Conservation (phyloP, 2,888 invertebrate genomes). For the Erebia aethiops region DNA sequence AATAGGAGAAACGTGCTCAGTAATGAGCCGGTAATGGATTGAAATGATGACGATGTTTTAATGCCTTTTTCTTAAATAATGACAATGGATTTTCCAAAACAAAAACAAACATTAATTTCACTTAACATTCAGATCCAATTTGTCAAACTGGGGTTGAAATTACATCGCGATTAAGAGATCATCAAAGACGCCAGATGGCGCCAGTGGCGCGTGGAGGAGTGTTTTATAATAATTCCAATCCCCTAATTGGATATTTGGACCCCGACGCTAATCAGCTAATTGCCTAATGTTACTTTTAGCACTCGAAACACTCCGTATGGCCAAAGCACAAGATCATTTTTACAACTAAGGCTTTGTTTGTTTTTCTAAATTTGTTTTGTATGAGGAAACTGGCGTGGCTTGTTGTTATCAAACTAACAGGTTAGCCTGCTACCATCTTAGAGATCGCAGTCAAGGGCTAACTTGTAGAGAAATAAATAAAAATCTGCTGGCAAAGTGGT, state of each 20-base stretch:
- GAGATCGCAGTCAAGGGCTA: no score
- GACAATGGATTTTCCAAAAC: background rate
- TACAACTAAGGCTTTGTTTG: no score
- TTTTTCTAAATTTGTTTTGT: no score
- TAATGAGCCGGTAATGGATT: no score
- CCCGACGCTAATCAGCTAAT: constrained; percentile 68
- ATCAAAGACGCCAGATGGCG: constrained; percentile 74
- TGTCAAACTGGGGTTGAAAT: constrained; percentile 21
- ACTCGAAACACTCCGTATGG: constrained; percentile 45
- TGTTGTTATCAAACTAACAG: no score
- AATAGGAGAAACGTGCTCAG: no score
- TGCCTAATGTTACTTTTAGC: constrained; percentile 66
- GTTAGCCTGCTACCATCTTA: no score
- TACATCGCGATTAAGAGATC: constrained; percentile 27
- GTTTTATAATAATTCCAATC: constrained; percentile 75
- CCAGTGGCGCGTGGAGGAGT: constrained; percentile 55
- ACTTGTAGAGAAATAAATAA: no score
- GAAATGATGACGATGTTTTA: no score
- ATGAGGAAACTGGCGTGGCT: no score
- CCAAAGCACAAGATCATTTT: background rate
- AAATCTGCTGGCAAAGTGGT: no score
- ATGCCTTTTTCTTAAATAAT: background rate
- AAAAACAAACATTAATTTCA: constrained; percentile 3
- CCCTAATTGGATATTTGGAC: constrained; percentile 63
- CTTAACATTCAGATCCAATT: constrained; percentile 19